Conservation (phyloP, 2,113 vertebrate species). For the Muntiacus muntjak region DNA sequence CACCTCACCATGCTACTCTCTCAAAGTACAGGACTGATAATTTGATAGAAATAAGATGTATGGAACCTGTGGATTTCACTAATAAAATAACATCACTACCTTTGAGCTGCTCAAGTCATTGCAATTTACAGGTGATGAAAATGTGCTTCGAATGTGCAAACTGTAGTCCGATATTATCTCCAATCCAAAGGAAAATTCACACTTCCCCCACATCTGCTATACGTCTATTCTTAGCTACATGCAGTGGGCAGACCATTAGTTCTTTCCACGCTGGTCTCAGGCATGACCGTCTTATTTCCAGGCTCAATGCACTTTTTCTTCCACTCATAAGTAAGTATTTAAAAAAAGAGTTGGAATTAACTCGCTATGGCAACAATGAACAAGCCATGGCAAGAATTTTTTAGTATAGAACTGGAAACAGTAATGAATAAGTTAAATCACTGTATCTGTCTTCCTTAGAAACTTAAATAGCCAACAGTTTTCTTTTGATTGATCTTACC, state of each 20-base stretch:
- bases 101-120: background rate
- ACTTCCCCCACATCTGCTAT: background rate
- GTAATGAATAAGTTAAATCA: background rate
- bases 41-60: background rate
- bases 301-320: background rate
- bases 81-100: background rate
- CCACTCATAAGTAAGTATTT: background rate
- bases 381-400: background rate
- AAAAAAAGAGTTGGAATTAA: background rate
- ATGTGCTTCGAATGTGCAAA: background rate
- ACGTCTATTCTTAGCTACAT: background rate
- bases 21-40: background rate
- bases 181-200: background rate
- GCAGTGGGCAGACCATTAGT: background rate
- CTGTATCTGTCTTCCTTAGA: constrained; percentile 6
- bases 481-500: background rate
- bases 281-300: background rate
- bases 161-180: background rate
- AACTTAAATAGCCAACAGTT: background rate
- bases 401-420: background rate
- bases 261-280: background rate
- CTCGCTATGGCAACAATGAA: background rate
- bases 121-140: background rate
- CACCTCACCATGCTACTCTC: background rate
- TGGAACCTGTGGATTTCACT: background rate